These are phyloP conservation scores for Aldrovandia affinis DNA, from an alignment of 2,797 vertebrate genomes.

Conservation along the genomic window DNA sequence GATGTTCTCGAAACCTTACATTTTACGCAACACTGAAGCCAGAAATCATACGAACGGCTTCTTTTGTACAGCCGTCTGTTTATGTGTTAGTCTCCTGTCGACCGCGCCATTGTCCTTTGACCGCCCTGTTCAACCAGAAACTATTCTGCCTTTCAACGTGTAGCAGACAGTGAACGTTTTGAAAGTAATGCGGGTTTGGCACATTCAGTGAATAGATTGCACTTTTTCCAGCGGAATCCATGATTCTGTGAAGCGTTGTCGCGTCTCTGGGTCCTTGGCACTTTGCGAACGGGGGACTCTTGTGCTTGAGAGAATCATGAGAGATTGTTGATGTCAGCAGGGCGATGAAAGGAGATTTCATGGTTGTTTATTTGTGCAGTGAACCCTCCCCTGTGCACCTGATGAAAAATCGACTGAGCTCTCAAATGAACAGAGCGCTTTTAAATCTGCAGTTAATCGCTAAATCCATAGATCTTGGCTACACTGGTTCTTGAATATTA, in stretches of 20 bases:
- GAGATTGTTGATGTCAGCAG: slow-evolving; percentile 3
- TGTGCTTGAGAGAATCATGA: neutral
- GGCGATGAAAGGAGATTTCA: slow-evolving; percentile 65
- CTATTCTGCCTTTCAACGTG: no score
- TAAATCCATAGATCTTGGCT: slow-evolving; percentile 50
- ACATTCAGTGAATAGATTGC: no score
- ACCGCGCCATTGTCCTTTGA: no score
- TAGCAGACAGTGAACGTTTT: no score
- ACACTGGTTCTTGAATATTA: neutral
- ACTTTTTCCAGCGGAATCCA: no score
- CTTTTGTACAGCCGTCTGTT: neutral
- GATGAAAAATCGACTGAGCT: slow-evolving; percentile 67
- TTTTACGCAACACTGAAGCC: no score
- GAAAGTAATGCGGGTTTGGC: no score
- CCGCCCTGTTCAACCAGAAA: no score
- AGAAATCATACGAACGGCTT: neutral
- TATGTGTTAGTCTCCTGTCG: neutral
- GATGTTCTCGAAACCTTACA: neutral
- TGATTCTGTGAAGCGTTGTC: no score
- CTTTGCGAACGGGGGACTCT: neutral
- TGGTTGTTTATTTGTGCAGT: slow-evolving; percentile 66
- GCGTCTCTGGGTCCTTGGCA: neutral
- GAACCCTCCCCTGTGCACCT: slow-evolving; percentile 65
- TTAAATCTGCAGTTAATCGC: slow-evolving; percentile 67
- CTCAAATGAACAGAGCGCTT: slow-evolving; percentile 65